Evolutionary conservation across 1,140 invertebrate species (phyloP), one percentile per base, ranked within the genome.

Genomic region (Megalonaias nervosa): DNA sequence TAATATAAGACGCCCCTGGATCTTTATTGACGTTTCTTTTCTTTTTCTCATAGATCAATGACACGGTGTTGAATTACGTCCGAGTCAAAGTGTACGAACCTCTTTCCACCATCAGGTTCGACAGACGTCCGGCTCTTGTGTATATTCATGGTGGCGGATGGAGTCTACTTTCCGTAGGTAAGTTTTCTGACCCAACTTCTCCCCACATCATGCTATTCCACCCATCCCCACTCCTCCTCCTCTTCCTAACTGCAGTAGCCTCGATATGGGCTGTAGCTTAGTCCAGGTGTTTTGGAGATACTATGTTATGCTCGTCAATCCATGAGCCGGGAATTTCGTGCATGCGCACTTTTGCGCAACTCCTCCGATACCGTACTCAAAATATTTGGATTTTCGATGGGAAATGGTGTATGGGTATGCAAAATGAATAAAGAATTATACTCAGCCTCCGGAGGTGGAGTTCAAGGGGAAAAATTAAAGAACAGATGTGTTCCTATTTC

Each of bases 71-170:
- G 16, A 64, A 65, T 26, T 79, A 71, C 16, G 74, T 84, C 1
- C 67, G 77, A 1, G 79, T 81, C 23, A 71, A 75, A 17, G 75
- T 81, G 15, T 84, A 84, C 64, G 77, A 84, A 55, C 83, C 83
- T n/a, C 67, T 82, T 4, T 71, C 71, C 0, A 75, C 66, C 21
- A 56, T 82, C 5, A 65, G 64, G 11, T 74, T 67, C 60, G 31
- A 65, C 11, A 66, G 82, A 6, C 65, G 83, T 23, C 71, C 83
- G 15, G 79, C 71, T 21, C 71, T 84, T 9, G 71, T 84, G n/a
- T 84, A 81, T 74, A 70, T 84, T 19, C 83, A 84, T 60, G 83
- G 83, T 3, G 83, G 83, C 59, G 83, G 83, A 14, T 84, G 83
- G 83, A 82, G 76, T 67, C 58, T 74, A 13, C 48, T 84, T 2